A percentile compares a stretch with the other conserved stretches of the same genome.
Evolutionary conservation across 2,797 vertebrate species (phyloP).

Genomic region (Triplophysa yarkandensis): DNA sequence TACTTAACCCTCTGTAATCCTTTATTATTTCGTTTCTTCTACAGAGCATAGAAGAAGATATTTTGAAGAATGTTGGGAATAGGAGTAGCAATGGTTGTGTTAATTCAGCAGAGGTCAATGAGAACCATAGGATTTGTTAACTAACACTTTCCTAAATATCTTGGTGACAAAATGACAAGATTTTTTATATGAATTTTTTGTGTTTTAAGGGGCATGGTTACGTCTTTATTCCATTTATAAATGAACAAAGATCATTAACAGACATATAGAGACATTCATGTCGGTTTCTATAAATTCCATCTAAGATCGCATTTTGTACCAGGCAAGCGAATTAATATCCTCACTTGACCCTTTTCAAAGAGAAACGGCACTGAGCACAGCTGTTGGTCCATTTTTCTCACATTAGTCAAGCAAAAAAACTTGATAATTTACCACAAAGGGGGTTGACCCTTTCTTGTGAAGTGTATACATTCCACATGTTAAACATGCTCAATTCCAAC

Average conservation of each 20-base stretch:
- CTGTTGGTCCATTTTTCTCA: slow-evolving; percentile 37
- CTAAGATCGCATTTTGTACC: not conserved
- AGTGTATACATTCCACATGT: slow-evolving; percentile 46
- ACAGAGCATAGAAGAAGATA: too few species aligned
- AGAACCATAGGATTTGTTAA: too few species aligned
- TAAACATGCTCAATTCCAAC: slow-evolving; percentile 29
- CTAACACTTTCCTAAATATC: too few species aligned
- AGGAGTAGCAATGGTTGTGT: too few species aligned
- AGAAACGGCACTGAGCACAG: slow-evolving; percentile 34
- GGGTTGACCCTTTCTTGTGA: slow-evolving; percentile 22
- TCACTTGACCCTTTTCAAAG: slow-evolving; percentile 10
- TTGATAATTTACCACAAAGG: slow-evolving; percentile 30
- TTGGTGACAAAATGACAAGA: too few species aligned
- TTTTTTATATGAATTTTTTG: too few species aligned
- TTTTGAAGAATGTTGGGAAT: too few species aligned
- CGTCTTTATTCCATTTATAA: not conserved
- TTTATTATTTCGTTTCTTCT: too few species aligned
- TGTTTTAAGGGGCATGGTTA: not conserved
- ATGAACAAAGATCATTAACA: not conserved
- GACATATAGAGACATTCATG: not conserved
- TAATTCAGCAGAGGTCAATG: too few species aligned
- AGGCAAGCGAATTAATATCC: slow-evolving; percentile 12
- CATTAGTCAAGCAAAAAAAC: slow-evolving; percentile 2
- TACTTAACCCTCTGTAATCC: too few species aligned
- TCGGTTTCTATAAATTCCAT: not conserved